These are phyloP conservation scores for Pyrocoelia pectoralis DNA, from an alignment of 2,888 invertebrate species.

Conservation along the genomic window DNA sequence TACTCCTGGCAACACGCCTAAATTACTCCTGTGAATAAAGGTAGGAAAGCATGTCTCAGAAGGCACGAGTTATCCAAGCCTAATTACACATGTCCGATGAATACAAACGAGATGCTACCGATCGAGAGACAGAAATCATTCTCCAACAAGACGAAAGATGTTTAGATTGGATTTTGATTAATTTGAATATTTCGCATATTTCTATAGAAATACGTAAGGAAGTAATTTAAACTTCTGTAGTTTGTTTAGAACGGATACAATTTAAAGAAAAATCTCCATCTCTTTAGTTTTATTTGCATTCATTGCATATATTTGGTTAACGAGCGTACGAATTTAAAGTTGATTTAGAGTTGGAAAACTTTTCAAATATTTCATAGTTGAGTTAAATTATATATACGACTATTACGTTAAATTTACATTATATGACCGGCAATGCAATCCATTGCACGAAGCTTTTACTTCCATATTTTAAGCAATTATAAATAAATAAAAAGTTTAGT, in stretches of 20 bases:
- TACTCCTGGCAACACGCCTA: conserved; percentile 34
- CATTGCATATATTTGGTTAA: not conserved
- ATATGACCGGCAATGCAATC: not conserved
- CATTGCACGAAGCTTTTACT: not conserved
- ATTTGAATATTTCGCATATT: conserved; percentile 18
- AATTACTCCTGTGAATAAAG: conserved; percentile 34
- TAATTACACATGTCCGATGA: conserved; percentile 50
- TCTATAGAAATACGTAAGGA: not conserved
- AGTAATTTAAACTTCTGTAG: not conserved
- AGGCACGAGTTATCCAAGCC: conserved; percentile 40
- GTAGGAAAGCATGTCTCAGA: conserved; percentile 36
- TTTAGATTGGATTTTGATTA: conserved; percentile 29
- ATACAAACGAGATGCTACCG: conserved; percentile 46
- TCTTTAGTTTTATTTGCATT: not conserved
- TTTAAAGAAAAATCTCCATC: not conserved
- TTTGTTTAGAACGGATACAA: not conserved
- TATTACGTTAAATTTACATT: conserved; percentile 1
- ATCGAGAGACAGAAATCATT: conserved; percentile 35
- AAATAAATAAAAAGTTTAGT: no score
- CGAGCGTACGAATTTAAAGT: not conserved
- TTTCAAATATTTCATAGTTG: not conserved
- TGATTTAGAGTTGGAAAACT: not conserved
- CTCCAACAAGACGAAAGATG: conserved; percentile 18
- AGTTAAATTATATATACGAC: not conserved
- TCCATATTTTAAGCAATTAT: not conserved